phyloP scores from a whole-genome alignment of 2,113 vertebrate species.

The Balaenoptera acutorostrata region DNA sequence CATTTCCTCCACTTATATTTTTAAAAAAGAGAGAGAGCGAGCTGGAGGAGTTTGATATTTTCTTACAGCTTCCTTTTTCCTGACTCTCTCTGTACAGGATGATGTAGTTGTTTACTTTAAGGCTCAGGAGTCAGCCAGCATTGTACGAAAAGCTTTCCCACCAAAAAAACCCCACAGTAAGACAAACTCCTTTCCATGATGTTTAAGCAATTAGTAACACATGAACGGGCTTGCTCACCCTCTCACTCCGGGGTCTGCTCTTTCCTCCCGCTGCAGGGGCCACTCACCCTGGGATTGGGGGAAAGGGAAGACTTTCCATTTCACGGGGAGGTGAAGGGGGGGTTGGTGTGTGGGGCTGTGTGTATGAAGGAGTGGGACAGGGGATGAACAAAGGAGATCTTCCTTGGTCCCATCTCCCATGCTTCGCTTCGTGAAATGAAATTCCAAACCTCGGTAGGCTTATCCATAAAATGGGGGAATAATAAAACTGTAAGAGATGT shows the following conservation, averaged over 20 bases:
- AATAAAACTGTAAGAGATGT: too few relatives aligned
- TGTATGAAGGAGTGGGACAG: too few relatives aligned
- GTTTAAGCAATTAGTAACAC: conserved; percentile 18
- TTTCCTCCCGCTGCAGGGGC: background rate
- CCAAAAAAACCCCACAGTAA: background rate
- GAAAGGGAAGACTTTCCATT: background rate
- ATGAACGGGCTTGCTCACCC: background rate
- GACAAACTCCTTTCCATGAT: conserved; percentile 36
- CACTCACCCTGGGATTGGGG: background rate
- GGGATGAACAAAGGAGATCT: background rate
- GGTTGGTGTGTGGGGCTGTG: too few relatives aligned
- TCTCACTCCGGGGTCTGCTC: background rate
- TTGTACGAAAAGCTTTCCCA: conserved; percentile 60
- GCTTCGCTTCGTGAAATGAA: background rate
- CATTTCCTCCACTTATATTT: conserved; percentile 50
- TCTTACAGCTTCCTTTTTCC: conserved; percentile 77
- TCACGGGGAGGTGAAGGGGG: fast-evolving
- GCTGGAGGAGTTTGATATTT: conserved; percentile 65
- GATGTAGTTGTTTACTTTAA: conserved; percentile 71
- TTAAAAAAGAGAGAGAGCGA: background rate
- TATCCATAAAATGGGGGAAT: background rate
- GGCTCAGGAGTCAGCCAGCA: conserved; percentile 66
- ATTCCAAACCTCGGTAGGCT: background rate
- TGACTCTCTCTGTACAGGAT: conserved; percentile 68
- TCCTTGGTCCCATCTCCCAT: background rate